Percentiles rank a stretch among this genome's conserved stretches.
These are phyloP conservation scores for Ips typographus DNA, from an alignment of 1,140 invertebrate genomes.

Conservation along the genomic window DNA sequence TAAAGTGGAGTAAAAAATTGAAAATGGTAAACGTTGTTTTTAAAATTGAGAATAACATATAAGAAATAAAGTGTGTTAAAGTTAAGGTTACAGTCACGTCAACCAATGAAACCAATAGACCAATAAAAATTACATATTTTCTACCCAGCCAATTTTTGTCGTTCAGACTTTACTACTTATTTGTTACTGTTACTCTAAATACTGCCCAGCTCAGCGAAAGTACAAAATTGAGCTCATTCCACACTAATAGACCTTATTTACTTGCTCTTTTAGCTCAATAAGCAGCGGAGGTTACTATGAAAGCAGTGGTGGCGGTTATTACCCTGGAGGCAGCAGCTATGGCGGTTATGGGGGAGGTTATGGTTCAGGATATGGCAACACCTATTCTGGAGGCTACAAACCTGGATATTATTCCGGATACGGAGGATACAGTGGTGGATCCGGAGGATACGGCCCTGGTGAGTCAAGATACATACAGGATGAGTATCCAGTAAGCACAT, in stretches of 20 bases:
- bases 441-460: slow-evolving; percentile 9
- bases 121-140: no score
- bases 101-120: no score
- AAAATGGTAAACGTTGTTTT: no score
- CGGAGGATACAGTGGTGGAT: slow-evolving; percentile 2
- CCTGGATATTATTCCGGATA: slow-evolving; percentile 15
- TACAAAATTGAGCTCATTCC: neutral
- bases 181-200: neutral
- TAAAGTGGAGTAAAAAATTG: no score
- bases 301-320: neutral
- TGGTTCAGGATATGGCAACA: neutral
- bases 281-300: slow-evolving; percentile 4
- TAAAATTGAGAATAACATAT: no score
- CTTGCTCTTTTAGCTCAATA: neutral
- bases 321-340: slow-evolving; percentile 9
- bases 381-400: neutral
- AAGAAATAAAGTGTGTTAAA: no score
- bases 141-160: no score
- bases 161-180: neutral
- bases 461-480: neutral
- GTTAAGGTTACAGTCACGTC: no score
- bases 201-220: neutral
- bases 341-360: slow-evolving; percentile 1
- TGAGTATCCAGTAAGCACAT: neutral
- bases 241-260: neutral